phyloP scores from a whole-genome alignment of 2,113 vertebrate species.

The Spilogale gracilis region DNA sequence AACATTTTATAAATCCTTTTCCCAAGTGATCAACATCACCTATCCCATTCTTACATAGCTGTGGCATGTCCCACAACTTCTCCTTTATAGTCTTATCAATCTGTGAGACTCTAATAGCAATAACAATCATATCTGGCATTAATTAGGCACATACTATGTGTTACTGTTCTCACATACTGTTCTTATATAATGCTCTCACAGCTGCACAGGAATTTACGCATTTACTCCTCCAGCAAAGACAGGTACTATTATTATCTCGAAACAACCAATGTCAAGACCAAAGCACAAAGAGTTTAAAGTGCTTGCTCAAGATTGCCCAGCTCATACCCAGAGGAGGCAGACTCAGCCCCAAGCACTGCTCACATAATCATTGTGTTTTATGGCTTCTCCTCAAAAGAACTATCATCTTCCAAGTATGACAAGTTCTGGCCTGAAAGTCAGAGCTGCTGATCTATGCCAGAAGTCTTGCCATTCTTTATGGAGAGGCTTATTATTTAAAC shows the following conservation, averaged over 20 bases:
- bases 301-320: background rate
- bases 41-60: background rate
- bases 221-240: background rate
- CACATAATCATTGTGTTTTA: rapidly evolving
- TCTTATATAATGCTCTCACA: background rate
- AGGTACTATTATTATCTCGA: background rate
- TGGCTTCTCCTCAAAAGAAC: background rate
- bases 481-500: background rate
- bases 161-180: too few species aligned
- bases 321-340: background rate
- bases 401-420: background rate
- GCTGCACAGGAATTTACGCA: background rate
- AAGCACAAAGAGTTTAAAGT: background rate
- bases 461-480: background rate
- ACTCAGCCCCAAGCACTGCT: background rate
- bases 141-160: background rate
- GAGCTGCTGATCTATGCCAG: background rate
- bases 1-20: too few species aligned
- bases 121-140: background rate
- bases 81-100: rapidly evolving
- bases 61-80: background rate
- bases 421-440: background rate
- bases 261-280: background rate
- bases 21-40: rapidly evolving
- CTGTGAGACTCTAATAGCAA: background rate